phyloP scores from a whole-genome alignment of 2,888 invertebrate genomes.

The Amorpha juglandis region DNA sequence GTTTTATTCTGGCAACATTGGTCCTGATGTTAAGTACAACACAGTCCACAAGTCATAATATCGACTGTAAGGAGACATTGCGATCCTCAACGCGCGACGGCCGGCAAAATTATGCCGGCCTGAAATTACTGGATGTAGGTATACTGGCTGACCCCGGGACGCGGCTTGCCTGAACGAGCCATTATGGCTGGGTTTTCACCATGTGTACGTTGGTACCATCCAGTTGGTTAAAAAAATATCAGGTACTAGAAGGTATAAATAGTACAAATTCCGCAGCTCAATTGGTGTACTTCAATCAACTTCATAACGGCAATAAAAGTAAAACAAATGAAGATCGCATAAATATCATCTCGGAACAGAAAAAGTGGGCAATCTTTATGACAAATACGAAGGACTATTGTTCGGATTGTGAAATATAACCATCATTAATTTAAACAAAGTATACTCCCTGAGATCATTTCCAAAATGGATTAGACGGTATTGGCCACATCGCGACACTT shows the following conservation, averaged over 20 bases:
- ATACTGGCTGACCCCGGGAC: too few species aligned
- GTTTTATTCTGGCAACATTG: too few species aligned
- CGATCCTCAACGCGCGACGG: too few species aligned
- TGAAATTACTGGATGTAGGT: too few species aligned
- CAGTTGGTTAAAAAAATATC: too few species aligned
- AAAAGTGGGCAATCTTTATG: constrained; percentile 76
- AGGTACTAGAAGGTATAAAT: neutral
- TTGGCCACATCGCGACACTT: constrained; percentile 61
- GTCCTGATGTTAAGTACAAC: too few species aligned
- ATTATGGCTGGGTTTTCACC: too few species aligned
- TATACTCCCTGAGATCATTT: constrained; percentile 55
- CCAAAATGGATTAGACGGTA: constrained; percentile 60
- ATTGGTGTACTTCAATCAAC: constrained; percentile 14
- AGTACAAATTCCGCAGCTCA: constrained; percentile 5
- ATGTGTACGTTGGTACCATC: too few species aligned
- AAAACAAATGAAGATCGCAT: constrained; percentile 53
- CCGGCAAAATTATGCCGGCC: too few species aligned
- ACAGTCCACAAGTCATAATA: too few species aligned
- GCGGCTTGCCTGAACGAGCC: too few species aligned
- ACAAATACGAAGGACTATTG: constrained; percentile 71
- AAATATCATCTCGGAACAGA: constrained; percentile 61
- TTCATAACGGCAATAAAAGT: neutral
- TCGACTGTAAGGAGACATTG: too few species aligned
- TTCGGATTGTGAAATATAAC: constrained; percentile 64
- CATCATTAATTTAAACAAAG: constrained; percentile 73